Conservation (phyloP, 2,888 invertebrate genomes). For the Brenthis hecate region DNA sequence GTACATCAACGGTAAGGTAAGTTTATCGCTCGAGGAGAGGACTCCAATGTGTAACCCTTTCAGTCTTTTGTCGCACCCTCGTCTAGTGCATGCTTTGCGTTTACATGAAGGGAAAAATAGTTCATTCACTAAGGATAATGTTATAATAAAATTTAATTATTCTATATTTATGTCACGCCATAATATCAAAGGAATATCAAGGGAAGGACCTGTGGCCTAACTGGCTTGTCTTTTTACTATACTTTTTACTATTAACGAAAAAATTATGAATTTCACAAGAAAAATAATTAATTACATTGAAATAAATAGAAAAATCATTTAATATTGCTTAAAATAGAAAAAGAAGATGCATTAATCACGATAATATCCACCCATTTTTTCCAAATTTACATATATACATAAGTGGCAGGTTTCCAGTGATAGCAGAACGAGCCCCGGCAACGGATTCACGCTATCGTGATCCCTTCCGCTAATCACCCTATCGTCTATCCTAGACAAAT, state of each 20-base stretch:
- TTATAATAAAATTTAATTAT: conserved; percentile 3
- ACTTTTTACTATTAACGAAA: no score
- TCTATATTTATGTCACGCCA: background rate
- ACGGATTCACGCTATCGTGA: conserved; percentile 32
- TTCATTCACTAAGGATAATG: background rate
- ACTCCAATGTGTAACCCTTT: background rate
- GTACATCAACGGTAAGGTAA: background rate
- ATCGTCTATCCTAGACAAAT: conserved; percentile 27
- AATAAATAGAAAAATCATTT: no score
- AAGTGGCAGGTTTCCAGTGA: conserved; percentile 20
- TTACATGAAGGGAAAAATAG: background rate
- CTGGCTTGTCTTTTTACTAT: no score
- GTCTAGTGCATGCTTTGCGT: conserved; percentile 7
- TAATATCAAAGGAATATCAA: background rate
- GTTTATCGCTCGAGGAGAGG: background rate
- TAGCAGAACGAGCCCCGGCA: conserved; percentile 15
- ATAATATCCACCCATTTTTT: no score
- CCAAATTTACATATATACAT: background rate
- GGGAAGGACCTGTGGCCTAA: no score
- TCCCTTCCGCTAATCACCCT: conserved; percentile 30
- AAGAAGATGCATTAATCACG: no score
- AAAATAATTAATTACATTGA: no score
- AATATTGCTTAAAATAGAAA: no score
- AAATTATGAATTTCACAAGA: no score
- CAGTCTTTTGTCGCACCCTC: conserved; percentile 11